phyloP scores from a whole-genome alignment of 2,888 invertebrate species.

The Sphaeridia pumilis region DNA sequence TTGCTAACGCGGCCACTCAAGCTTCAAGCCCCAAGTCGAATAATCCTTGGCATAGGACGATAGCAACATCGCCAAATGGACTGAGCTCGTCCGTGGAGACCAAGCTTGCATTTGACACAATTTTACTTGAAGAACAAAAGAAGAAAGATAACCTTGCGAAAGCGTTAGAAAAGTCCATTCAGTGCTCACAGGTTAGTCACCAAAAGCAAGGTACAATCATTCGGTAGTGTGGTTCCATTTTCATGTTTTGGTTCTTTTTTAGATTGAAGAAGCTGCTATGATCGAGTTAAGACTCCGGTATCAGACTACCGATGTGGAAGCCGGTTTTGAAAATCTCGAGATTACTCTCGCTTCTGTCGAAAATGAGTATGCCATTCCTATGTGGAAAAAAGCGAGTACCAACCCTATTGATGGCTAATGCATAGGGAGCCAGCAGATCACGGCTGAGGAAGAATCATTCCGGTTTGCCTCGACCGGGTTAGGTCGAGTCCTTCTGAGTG shows the following conservation, averaged over 20 bases:
- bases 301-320: conserved; percentile 54
- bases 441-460: too few relatives aligned
- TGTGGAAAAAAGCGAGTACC: conserved; percentile 3
- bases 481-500: too few relatives aligned
- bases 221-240: too few relatives aligned
- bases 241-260: conserved; percentile 37
- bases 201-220: too few relatives aligned
- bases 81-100: too few relatives aligned
- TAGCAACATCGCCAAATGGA: neutral
- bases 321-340: conserved; percentile 42
- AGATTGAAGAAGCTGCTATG: conserved; percentile 78
- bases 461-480: too few relatives aligned
- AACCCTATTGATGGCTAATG: conserved; percentile 2
- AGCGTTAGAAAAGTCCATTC: conserved; percentile 59
- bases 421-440: too few relatives aligned
- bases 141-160: conserved; percentile 59
- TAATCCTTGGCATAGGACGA: conserved; percentile 26
- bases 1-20: neutral
- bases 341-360: conserved; percentile 11
- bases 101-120: conserved; percentile 43
- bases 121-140: conserved; percentile 60
- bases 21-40: conserved; percentile 13
- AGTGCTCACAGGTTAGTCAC: conserved; percentile 70
- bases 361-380: conserved; percentile 10
- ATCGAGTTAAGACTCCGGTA: conserved; percentile 64